Evolutionary conservation across 2,888 invertebrate genomes (phyloP).

Genomic region (Andrena bucephala): DNA sequence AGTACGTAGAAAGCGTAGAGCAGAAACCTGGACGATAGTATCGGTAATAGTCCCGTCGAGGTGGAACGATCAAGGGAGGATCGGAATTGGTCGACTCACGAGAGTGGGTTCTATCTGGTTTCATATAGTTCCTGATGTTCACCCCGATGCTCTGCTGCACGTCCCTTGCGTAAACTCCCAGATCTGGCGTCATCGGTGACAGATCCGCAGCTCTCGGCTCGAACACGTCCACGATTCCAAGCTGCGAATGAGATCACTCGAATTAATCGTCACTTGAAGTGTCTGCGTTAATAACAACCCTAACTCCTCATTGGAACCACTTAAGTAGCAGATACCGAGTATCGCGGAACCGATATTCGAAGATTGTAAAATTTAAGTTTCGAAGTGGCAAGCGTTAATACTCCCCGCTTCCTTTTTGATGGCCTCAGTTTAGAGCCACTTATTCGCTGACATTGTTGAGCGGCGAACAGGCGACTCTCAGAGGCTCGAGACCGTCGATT

Average conservation of each 20-base stretch:
- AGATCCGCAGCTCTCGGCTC: slow-evolving; percentile 93
- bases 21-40: slow-evolving; percentile 74
- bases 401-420: neutral
- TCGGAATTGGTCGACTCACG: slow-evolving; percentile 73
- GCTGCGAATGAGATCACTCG: slow-evolving; percentile 84
- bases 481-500: neutral
- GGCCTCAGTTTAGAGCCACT: neutral
- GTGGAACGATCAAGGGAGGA: slow-evolving; percentile 62
- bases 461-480: neutral
- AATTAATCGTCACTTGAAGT: neutral
- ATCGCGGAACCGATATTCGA: too few relatives aligned
- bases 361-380: neutral
- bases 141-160: slow-evolving; percentile 94
- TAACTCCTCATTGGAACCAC: too few relatives aligned
- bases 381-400: neutral
- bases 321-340: too few relatives aligned
- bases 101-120: slow-evolving; percentile 85
- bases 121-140: slow-evolving; percentile 91
- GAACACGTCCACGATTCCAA: slow-evolving; percentile 92
- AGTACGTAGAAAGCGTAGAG: slow-evolving; percentile 68
- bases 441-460: neutral
- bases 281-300: too few relatives aligned
- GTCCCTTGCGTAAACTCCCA: slow-evolving; percentile 92
- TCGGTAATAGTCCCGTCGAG: slow-evolving; percentile 76
- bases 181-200: slow-evolving; percentile 91